Evolutionary conservation across 2,797 vertebrate genomes (phyloP), one percentile per base, ranked within the genome.

Genomic region (Cyclopterus lumpus): DNA sequence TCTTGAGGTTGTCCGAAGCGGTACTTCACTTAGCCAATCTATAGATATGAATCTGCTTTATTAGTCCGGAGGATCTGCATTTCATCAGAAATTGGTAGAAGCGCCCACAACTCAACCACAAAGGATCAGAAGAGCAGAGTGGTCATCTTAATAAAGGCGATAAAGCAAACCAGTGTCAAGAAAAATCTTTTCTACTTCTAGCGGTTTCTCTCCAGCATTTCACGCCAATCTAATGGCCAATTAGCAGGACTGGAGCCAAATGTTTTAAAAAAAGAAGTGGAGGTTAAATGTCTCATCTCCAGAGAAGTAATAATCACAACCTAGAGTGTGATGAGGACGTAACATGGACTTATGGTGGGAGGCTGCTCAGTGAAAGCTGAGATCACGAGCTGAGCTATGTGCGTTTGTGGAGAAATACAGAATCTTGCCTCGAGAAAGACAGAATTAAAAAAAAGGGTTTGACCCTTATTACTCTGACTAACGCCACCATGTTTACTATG

Each of bases 11-110:
- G 72, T 80, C 71, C 49, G 38, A 85, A 87, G 82, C 76, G 77
- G 73, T 82, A 72, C 77, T 92, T 82, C 79, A 74, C 75, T 70
- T 48, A 1, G 48, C n/a, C n/a, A 5, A 15, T 48, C 46, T 24
- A 53, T 9, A 66, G 72, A 82, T 76, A 82, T 87, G 81, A 88
- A 91, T 90, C 82, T 86, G 68, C 68, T 82, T 86, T 80, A 88
- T 88, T 86, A 80, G 76, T 81, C 40, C 49, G 64, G 51, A 83
- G 72, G 78, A 83, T 83, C 64, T 71, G 69, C 72, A 80, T 73
- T 80, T 81, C 76, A 71, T 72, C 48, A 75, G 65, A 78, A 73
- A 83, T 54, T 59, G 49, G 46, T 66, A 75, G 67, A 62, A 77
- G 55, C 64, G 62, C 46, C 60, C 32, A 7, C 14, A 64, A 67